Conservation (phyloP, 2,797 vertebrate species). For the Artibeus jamaicensis region DNA sequence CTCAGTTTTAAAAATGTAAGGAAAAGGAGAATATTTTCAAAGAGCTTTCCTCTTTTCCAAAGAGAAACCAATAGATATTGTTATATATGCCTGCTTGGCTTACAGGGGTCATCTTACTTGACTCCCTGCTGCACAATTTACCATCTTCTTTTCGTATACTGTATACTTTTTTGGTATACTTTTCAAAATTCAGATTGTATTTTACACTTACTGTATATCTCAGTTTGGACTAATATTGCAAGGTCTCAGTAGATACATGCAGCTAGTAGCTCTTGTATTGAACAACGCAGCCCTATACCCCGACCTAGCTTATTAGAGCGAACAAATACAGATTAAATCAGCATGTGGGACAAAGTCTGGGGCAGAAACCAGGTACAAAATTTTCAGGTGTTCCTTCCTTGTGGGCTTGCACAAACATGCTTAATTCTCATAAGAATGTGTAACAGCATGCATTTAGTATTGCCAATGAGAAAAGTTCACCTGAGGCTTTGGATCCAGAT, state of each 20-base stretch:
- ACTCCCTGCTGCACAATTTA: not conserved
- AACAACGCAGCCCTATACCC: not conserved
- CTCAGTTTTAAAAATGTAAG: not conserved
- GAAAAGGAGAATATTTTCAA: not conserved
- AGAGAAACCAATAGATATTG: not conserved
- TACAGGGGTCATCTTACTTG: not conserved
- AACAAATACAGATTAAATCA: not conserved
- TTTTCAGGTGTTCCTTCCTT: not conserved
- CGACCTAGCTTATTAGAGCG: not conserved
- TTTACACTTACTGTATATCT: not conserved
- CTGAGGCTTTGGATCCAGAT: not conserved
- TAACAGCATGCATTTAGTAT: not conserved
- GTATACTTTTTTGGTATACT: not conserved
- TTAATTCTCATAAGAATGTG: not conserved
- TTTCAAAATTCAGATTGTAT: not conserved
- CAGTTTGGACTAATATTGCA: not conserved
- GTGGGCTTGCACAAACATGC: not conserved
- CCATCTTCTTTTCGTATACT: not conserved
- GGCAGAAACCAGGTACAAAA: not conserved
- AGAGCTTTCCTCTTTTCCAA: not conserved
- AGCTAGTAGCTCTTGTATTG: not conserved
- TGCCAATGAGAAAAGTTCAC: not conserved
- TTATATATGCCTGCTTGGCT: not conserved
- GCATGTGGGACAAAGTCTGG: not conserved
- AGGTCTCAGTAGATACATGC: not conserved